Evolutionary conservation across 30 jellyfish, hydroid and myxozoan genomes (phyloP), one percentile per base, ranked within the genome.

Genomic region (Aurelia sp.): DNA sequence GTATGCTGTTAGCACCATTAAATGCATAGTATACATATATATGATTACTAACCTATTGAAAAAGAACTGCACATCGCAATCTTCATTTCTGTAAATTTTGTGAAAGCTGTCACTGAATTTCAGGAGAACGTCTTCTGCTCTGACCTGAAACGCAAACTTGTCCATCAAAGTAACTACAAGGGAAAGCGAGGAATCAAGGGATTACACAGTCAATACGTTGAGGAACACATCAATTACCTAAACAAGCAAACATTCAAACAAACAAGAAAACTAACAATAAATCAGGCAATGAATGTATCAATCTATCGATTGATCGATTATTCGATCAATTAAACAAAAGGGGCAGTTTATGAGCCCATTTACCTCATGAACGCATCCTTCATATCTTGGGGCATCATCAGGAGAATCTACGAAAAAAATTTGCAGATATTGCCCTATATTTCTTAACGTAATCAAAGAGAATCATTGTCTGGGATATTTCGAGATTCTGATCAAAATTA

Each of bases 321-420:
- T n/a, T 70, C 64, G 38, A 71, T 71, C 65, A 71, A 65, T 31
- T 13, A 33, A 6, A 5, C 19, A 65, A 44, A 22, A 27, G 13
- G 22, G 58, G 57, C 3, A 27, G 17, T 44, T 21, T 4, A 5
- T 21, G 21, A 2, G 15, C 19, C n/a, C 16, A 19, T 78, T 30
- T 51, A 92, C 98, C 80, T 93, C 81, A 78, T 92, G 98, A 13
- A 92, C 72, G 40, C 74, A 92, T 35, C 98, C 98, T 87, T 92
- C 98, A 63, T 92, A 92, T 40, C 78, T 73, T 8, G 98, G 98
- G 13, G 96, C 62, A 17, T 74, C 50, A 30, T 13, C 63, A 5
- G 76, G 68, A 48, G 82, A 65, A 13, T 72, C 92, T 82, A 27
- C n/a, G 40, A 20, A 72, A 70, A 16, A 55, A 11, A 60, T 67